phyloP scores from a whole-genome alignment of 2,113 vertebrate genomes.

The Anser brachyrhynchus region DNA sequence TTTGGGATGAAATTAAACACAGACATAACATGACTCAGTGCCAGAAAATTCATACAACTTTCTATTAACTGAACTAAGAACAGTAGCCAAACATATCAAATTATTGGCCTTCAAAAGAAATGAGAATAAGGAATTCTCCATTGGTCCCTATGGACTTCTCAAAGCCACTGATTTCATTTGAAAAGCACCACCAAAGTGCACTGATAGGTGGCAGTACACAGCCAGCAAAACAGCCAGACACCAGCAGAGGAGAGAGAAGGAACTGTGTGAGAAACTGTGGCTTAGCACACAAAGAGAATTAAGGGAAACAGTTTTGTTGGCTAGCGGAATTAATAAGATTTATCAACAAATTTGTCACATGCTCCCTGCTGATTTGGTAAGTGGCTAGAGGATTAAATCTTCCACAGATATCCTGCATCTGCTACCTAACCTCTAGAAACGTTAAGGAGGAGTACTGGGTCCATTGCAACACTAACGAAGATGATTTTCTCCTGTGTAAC shows the following conservation, averaged over 20 bases:
- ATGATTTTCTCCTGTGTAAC: neutral
- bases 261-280: neutral
- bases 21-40: neutral
- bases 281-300: neutral
- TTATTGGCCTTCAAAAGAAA: neutral
- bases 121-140: neutral
- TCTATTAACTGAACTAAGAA: neutral
- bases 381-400: neutral
- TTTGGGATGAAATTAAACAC: neutral
- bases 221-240: neutral
- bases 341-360: neutral
- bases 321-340: neutral
- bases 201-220: slow-evolving; percentile 22
- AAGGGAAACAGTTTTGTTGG: neutral
- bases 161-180: neutral
- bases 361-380: neutral
- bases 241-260: accelerated
- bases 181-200: neutral
- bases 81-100: neutral
- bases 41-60: neutral
- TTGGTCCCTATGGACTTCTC: neutral
- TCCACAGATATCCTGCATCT: neutral
- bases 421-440: neutral
- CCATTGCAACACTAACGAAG: neutral
- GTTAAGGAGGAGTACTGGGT: neutral